Evolutionary conservation across 2,888 invertebrate genomes (phyloP).

Genomic region (Caenorhabditis zanzibari): DNA sequence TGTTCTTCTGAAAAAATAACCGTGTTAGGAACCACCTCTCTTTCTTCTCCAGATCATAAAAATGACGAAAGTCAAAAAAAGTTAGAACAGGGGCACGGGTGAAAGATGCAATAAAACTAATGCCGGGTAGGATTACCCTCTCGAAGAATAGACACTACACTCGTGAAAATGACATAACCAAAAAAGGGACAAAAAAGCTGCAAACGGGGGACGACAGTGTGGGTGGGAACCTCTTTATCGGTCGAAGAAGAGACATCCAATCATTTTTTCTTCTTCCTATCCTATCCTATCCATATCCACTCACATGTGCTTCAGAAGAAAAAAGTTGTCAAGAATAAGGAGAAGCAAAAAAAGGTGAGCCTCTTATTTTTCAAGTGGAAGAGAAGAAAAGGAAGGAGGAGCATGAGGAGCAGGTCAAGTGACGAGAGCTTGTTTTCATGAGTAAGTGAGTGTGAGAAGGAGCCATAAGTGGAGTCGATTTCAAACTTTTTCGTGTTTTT

Average conservation of each 20-base stretch:
- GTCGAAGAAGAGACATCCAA: constrained; percentile 20
- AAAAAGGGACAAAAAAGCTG: constrained; percentile 19
- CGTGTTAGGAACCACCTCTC: neutral
- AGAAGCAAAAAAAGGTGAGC: constrained; percentile 25
- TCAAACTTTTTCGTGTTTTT: constrained; percentile 26
- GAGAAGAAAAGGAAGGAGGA: constrained; percentile 41
- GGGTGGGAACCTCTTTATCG: constrained; percentile 32
- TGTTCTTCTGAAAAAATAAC: constrained; percentile 12
- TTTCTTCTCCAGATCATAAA: constrained; percentile 4
- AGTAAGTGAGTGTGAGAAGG: constrained; percentile 47
- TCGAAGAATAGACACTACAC: constrained; percentile 39
- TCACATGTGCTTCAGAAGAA: constrained; percentile 32
- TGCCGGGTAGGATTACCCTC: constrained; percentile 47
- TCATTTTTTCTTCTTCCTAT: constrained; percentile 42
- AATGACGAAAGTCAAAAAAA: constrained; percentile 35
- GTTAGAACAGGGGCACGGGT: constrained; percentile 25
- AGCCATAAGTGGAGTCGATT: constrained; percentile 56
- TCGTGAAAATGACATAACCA: constrained; percentile 25
- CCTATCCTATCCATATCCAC: constrained; percentile 26
- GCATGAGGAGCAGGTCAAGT: constrained; percentile 59
- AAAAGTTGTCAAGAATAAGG: constrained; percentile 21
- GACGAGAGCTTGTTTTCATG: constrained; percentile 56
- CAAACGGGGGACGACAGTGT: constrained; percentile 30
- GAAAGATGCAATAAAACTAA: constrained; percentile 43
- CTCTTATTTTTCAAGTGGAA: constrained; percentile 47